Conservation (phyloP, 2,888 invertebrate species). For the Andrena minutula region DNA sequence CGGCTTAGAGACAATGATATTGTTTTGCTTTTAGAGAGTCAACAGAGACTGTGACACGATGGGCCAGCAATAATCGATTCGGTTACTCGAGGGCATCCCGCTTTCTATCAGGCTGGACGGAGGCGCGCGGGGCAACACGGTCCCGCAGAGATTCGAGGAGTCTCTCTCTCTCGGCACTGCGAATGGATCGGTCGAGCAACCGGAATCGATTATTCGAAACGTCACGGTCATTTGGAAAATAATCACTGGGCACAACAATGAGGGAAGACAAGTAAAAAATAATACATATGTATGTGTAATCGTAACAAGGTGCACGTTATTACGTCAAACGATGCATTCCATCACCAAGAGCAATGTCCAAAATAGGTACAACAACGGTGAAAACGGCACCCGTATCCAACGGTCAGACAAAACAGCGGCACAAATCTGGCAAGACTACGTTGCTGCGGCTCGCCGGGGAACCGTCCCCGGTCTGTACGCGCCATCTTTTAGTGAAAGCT, state of each 20-base stretch:
- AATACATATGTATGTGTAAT: conserved; percentile 32
- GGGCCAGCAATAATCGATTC: conserved; percentile 69
- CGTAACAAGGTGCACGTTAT: conserved; percentile 69
- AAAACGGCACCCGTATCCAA: conserved; percentile 53
- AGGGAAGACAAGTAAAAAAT: conserved; percentile 60
- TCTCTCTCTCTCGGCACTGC: too few relatives aligned
- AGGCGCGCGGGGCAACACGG: too few relatives aligned
- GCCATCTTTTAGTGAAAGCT: conserved; percentile 50
- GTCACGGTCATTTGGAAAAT: conserved; percentile 57
- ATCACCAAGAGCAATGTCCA: conserved; percentile 75
- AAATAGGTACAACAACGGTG: conserved; percentile 49
- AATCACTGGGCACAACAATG: conserved; percentile 68
- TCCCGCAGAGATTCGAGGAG: not conserved
- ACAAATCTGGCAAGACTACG: conserved; percentile 67
- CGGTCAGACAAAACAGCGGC: conserved; percentile 72
- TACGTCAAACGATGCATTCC: conserved; percentile 77
- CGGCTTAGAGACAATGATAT: conserved; percentile 69
- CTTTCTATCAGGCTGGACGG: not conserved
- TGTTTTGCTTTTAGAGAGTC: conserved; percentile 50
- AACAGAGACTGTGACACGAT: conserved; percentile 41
- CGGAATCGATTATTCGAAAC: conserved; percentile 72
- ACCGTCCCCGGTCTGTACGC: conserved; percentile 18
- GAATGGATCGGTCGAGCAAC: conserved; percentile 23
- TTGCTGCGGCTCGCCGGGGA: conserved; percentile 44
- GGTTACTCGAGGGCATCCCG: conserved; percentile 29